phyloP scores from a whole-genome alignment of 2,888 invertebrate genomes.

The Sarcophaga subvicina region DNA sequence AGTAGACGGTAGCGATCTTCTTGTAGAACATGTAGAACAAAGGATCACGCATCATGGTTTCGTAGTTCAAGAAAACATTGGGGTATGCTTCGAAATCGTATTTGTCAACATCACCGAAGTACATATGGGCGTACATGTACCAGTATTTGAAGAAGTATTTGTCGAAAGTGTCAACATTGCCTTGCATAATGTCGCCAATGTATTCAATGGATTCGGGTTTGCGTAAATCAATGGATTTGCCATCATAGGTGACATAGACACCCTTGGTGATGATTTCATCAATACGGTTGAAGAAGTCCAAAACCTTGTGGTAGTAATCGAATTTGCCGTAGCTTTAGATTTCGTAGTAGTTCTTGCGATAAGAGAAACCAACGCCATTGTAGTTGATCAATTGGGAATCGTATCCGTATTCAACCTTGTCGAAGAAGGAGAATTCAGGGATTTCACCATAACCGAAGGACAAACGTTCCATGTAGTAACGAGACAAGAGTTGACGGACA shows the following conservation, averaged over 20 bases:
- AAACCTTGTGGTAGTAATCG: slow-evolving; percentile 18
- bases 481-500: slow-evolving; percentile 87
- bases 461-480: slow-evolving; percentile 90
- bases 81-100: too few species aligned
- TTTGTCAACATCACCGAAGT: too few species aligned
- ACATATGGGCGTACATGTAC: too few species aligned
- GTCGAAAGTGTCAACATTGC: too few species aligned
- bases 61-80: too few species aligned
- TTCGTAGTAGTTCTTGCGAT: slow-evolving; percentile 84
- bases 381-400: slow-evolving; percentile 85
- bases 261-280: slow-evolving; percentile 82
- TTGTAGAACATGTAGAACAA: slow-evolving; percentile 87
- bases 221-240: slow-evolving; percentile 74
- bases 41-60: slow-evolving; percentile 89
- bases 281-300: slow-evolving; percentile 79
- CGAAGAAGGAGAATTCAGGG: slow-evolving; percentile 83
- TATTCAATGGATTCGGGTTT: too few species aligned
- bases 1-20: slow-evolving; percentile 84
- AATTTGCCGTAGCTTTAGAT: slow-evolving; percentile 80
- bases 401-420: slow-evolving; percentile 84
- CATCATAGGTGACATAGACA: slow-evolving; percentile 76
- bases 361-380: slow-evolving; percentile 86
- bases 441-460: slow-evolving; percentile 87
- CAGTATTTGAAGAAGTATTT: too few species aligned
- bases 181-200: too few species aligned